phyloP scores from a whole-genome alignment of 2,888 invertebrate genomes.

The Drosophila barbarae region DNA sequence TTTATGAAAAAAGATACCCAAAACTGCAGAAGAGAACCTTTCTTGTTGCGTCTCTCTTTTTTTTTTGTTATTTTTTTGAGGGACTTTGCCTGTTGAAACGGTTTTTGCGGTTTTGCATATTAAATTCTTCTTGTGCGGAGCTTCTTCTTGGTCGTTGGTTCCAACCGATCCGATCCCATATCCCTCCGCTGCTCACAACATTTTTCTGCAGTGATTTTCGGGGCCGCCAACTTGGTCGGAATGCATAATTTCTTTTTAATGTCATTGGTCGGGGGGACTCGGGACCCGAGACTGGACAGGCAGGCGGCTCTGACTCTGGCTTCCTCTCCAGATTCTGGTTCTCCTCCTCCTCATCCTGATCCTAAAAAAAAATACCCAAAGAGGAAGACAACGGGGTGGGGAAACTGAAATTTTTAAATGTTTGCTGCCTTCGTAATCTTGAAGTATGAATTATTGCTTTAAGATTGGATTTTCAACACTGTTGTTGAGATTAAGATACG shows the following conservation, averaged over 20 bases:
- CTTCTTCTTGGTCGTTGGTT: conserved; percentile 6
- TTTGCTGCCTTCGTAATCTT: conserved; percentile 76
- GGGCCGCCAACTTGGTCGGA: conserved; percentile 72
- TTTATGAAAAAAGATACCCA: conserved; percentile 67
- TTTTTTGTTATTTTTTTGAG: conserved; percentile 12
- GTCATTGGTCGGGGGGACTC: conserved; percentile 54
- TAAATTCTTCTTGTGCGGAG: conserved; percentile 69
- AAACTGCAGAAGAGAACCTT: conserved; percentile 43
- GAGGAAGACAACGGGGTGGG: conserved; percentile 9
- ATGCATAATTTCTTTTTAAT: conserved; percentile 76
- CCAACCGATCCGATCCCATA: conserved; percentile 7
- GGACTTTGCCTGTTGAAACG: conserved; percentile 51
- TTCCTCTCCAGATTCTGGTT: conserved; percentile 35
- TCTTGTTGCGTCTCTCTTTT: conserved; percentile 29
- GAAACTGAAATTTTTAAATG: conserved; percentile 70
- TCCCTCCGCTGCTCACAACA: conserved; percentile 43
- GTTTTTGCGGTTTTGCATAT: conserved; percentile 77
- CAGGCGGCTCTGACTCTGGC: conserved; percentile 2
- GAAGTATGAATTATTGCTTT: conserved; percentile 78
- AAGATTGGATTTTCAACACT: conserved; percentile 79
- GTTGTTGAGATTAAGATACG: conserved; percentile 76
- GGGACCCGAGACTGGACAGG: conserved; percentile 30
- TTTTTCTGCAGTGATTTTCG: conserved; percentile 69
- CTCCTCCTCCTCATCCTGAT: conserved; percentile 4
- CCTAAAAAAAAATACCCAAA: background rate